Evolutionary conservation across 2,888 invertebrate species (phyloP).

Genomic region (Drosophila atripex): DNA sequence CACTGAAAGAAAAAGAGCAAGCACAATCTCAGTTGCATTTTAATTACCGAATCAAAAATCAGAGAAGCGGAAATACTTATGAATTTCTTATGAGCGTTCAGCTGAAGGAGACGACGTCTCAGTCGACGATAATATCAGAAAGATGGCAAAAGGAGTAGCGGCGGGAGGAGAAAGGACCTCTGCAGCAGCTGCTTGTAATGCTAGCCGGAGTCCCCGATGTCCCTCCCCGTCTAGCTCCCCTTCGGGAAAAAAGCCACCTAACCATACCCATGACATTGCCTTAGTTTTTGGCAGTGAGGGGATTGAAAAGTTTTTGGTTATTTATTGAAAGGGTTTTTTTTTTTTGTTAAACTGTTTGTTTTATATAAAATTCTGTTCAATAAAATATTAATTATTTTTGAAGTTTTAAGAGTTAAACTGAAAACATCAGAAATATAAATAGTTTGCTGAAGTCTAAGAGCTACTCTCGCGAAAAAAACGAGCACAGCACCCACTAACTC

Average conservation of each 20-base stretch:
- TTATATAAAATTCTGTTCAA: no score
- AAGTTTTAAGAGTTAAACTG: no score
- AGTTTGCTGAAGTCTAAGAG: constrained; percentile 25
- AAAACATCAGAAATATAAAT: neutral
- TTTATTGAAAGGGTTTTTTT: neutral
- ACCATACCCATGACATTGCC: neutral
- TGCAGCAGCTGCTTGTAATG: constrained; percentile 50
- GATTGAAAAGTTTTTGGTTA: neutral
- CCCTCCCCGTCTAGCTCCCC: neutral
- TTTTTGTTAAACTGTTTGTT: no score
- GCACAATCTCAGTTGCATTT: constrained; percentile 81
- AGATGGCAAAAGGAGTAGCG: constrained; percentile 28
- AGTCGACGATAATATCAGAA: constrained; percentile 42
- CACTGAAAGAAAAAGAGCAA: constrained; percentile 9
- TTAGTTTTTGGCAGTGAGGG: neutral
- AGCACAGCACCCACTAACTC: constrained; percentile 21
- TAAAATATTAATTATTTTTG: no score
- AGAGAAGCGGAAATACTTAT: constrained; percentile 82
- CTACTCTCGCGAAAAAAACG: constrained; percentile 37
- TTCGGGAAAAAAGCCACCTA: neutral
- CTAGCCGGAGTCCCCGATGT: neutral
- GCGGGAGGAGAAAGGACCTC: constrained; percentile 14
- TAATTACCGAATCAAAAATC: constrained; percentile 82
- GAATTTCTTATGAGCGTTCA: constrained; percentile 81
- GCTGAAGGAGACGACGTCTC: constrained; percentile 33